These are phyloP conservation scores for Phataginus tetradactyla DNA, from an alignment of 2,797 vertebrate genomes.

Conservation along the genomic window DNA sequence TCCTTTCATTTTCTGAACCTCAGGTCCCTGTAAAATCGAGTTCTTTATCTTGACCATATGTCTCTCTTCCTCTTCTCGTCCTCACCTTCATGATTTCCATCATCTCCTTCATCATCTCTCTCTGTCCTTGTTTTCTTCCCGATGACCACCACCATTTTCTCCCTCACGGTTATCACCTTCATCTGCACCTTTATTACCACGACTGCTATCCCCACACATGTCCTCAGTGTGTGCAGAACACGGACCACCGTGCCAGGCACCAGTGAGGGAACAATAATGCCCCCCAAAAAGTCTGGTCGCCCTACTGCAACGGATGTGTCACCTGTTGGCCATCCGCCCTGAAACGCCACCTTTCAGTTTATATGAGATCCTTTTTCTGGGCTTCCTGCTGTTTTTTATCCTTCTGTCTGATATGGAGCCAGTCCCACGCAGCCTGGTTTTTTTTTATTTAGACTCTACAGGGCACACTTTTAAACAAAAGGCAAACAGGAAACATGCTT, in stretches of 20 bases:
- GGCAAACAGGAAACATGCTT: not conserved
- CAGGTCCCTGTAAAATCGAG: no score
- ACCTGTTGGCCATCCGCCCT: not conserved
- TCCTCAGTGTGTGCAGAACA: not conserved
- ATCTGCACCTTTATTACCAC: no score
- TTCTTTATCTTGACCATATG: not conserved
- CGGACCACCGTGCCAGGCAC: no score
- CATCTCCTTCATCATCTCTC: no score
- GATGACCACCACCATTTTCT: not conserved
- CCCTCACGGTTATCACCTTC: accelerated
- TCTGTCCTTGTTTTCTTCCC: not conserved
- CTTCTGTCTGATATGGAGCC: not conserved
- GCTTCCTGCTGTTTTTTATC: not conserved
- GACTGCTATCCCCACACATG: not conserved
- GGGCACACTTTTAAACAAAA: not conserved
- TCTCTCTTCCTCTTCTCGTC: no score
- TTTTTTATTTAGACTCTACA: not conserved
- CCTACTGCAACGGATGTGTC: accelerated
- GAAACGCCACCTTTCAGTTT: not conserved
- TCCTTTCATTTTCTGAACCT: not conserved
- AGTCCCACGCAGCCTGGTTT: not conserved
- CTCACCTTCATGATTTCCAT: not conserved
- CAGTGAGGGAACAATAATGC: accelerated
- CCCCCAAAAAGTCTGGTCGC: not conserved
- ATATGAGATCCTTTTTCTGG: not conserved